Evolutionary conservation across 2,888 invertebrate species (phyloP), one percentile per base, ranked within the genome.

Genomic region (Drosophila merina): DNA sequence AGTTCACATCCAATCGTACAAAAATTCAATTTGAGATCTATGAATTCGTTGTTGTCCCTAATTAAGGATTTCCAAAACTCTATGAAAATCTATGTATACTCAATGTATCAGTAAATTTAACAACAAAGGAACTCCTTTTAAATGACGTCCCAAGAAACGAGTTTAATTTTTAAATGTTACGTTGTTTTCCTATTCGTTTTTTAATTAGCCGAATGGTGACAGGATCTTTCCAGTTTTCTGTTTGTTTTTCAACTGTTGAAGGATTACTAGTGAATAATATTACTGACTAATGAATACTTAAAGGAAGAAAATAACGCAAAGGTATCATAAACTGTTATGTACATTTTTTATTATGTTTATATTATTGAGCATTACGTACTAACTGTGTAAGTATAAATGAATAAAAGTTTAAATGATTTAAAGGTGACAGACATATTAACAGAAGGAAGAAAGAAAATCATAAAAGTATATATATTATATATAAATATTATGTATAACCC

Each of bases 321-420:
- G 59, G 71, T 59, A 63, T 52, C 71, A 70, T 40, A 76, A 85
- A 76, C 75, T 89, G 89, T 90, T 90, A 90, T 89, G 89, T 88
- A 90, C 82, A 90, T 88, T 89, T 88, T 79, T 90, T 85, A 85
- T 84, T 86, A 75, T 74, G 74, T 72, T 76, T 74, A 69, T 74
- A 66, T 74, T 82, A 85, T 70, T 71, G 66, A 72, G 72, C 44
- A 69, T 59, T 72, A 70, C 67, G 49, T 50, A 72, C 76, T 75
- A 77, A 82, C 75, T 85, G 83, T 86, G 75, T 83, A 88, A 77
- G 79, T 86, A 85, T 75, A 71, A 70, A 73, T 76, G 63, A 57
- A 72, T 66, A 62, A 71, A 59, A 75, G 69, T 69, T 50, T 56
- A 66, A 66, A 52, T 55, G 68, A 66, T 56, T 36, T 47, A 77